A percentile compares a stretch with the other conserved stretches of the same genome.
Evolutionary conservation across 2,113 vertebrate species (phyloP).

Genomic region (Peromyscus californicus): DNA sequence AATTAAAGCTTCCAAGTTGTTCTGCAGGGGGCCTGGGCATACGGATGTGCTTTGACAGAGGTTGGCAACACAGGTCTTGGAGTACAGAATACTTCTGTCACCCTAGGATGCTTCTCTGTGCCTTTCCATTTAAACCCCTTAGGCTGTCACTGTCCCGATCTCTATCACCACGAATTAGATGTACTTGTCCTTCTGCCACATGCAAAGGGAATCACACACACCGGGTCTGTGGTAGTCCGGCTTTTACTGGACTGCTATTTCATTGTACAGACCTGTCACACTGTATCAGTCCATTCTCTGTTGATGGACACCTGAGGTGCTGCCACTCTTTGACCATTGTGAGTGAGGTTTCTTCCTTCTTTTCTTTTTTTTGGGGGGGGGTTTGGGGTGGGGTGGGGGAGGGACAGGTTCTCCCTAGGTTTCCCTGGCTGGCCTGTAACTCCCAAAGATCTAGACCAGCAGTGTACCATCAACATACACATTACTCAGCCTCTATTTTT

Average conservation of each 20-base stretch:
- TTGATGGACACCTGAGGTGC: neutral
- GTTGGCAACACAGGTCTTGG: neutral
- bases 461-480: neutral
- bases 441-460: neutral
- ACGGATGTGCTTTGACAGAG: neutral
- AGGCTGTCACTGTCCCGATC: slow-evolving; percentile 14
- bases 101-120: neutral
- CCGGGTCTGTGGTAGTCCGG: neutral
- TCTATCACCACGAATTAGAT: neutral
- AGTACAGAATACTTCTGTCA: neutral
- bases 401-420: neutral
- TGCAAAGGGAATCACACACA: neutral
- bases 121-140: neutral
- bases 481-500: neutral
- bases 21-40: neutral
- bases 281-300: neutral
- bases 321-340: neutral
- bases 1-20: neutral
- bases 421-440: neutral
- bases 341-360: neutral
- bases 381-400: too few species aligned
- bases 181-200: neutral
- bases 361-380: neutral
- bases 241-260: neutral
- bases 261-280: too few species aligned